These are phyloP conservation scores for Drosophila fulvimacula DNA, from an alignment of 2,888 invertebrate species.

Conservation along the genomic window DNA sequence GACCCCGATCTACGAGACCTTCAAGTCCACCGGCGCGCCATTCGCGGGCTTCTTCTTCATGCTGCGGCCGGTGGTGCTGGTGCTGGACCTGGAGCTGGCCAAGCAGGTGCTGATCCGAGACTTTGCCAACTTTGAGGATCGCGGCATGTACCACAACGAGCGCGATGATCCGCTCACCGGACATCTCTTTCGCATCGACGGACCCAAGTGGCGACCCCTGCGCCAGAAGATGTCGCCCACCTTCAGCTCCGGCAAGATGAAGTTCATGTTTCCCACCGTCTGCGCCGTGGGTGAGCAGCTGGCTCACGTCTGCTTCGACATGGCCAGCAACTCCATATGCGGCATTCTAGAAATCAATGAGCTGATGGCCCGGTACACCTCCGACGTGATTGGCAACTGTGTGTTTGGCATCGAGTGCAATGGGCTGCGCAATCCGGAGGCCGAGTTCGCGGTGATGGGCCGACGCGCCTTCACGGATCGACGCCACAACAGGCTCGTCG, in stretches of 20 bases:
- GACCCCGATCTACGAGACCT: slow-evolving; percentile 61
- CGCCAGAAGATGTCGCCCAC: slow-evolving; percentile 85
- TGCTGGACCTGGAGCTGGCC: slow-evolving; percentile 65
- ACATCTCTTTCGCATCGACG: slow-evolving; percentile 80
- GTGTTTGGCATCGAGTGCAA: slow-evolving; percentile 85
- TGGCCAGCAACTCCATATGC: slow-evolving; percentile 61
- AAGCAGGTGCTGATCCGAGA: slow-evolving; percentile 69
- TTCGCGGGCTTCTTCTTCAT: slow-evolving; percentile 75
- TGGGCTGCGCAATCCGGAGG: slow-evolving; percentile 81
- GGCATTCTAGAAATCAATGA: slow-evolving; percentile 70
- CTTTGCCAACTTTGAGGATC: slow-evolving; percentile 81
- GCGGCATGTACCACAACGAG: slow-evolving; percentile 79
- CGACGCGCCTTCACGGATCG: slow-evolving; percentile 65
- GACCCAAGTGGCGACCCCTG: slow-evolving; percentile 83
- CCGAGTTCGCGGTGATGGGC: slow-evolving; percentile 81
- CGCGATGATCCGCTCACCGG: slow-evolving; percentile 82
- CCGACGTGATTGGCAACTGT: slow-evolving; percentile 85
- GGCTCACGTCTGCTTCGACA: slow-evolving; percentile 37
- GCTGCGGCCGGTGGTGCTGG: slow-evolving; percentile 71
- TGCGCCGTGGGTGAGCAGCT: slow-evolving; percentile 58
- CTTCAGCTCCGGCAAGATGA: slow-evolving; percentile 85
- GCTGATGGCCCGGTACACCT: slow-evolving; percentile 84
- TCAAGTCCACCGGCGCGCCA: slow-evolving; percentile 48
- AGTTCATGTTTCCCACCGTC: slow-evolving; percentile 84
- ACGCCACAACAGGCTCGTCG: slow-evolving; percentile 43